Evolutionary conservation across 1,140 invertebrate genomes (phyloP).

Genomic region (Lucilia sericata): DNA sequence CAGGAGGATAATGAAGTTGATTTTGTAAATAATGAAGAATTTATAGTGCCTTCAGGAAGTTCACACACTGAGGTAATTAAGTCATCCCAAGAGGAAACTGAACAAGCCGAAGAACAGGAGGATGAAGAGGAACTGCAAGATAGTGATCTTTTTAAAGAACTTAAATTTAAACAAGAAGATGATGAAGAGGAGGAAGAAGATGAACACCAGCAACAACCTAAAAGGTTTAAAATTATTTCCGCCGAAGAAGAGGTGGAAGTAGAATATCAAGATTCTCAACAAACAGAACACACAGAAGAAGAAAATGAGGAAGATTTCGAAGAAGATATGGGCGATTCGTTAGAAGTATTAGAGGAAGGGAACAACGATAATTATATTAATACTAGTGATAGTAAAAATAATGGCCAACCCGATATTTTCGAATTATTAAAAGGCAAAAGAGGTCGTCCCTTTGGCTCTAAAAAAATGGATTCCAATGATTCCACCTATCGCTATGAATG

Average conservation of each 20-base stretch:
- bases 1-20: constrained; percentile 23
- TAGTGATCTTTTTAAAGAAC: constrained; percentile 21
- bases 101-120: constrained; percentile 33
- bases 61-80: not conserved
- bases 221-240: not conserved
- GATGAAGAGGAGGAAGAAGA: constrained; percentile 22
- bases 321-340: not conserved
- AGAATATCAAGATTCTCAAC: constrained; percentile 32
- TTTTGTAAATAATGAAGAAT: not conserved
- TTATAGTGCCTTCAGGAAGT: not conserved
- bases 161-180: constrained; percentile 30
- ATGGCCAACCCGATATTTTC: not conserved
- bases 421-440: not conserved
- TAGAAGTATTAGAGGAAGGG: not conserved
- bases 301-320: not conserved
- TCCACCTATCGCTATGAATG: constrained; percentile 41
- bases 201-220: not conserved
- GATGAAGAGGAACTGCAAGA: constrained; percentile 26
- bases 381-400: not conserved
- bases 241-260: constrained; percentile 28
- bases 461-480: not conserved
- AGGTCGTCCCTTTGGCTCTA: not conserved
- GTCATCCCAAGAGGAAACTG: not conserved
- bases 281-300: not conserved
- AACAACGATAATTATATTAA: not conserved